Base-by-base conservation (phyloP, 2,888 invertebrate species). In the Hanleya hanleyi region DNA sequence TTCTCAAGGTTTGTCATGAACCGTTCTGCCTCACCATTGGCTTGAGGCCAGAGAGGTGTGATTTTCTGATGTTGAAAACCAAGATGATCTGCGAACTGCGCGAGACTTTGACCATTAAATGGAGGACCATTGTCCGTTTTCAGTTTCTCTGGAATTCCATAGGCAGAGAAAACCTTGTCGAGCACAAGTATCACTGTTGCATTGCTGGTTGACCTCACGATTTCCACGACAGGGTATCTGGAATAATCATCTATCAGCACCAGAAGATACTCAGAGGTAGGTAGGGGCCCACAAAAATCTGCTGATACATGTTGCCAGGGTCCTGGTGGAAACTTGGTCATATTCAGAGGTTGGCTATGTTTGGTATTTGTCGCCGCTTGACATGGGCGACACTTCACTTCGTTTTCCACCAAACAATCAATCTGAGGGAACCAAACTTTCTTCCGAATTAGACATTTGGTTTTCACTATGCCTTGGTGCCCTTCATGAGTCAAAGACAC, bases 371-470 rank as follows among this genome's bases (percentile, higher is more conserved):
- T 73, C 22, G 72, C 36, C n/a, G 73, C 76, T 72, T 70, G 71
- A 38, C 79, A 79, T 15, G 74, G 37, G 41, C 64, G 38, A 57
- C 75, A 76, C 12, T 36, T 26, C 66, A 29, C 32, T 18, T 33
- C 26, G 7, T 62, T 7, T 66, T 82, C 81, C 9, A 78, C 80
- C 50, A 75, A 41, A 41, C 67, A 50, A 69, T 83, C 79, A 4
- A 81, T 78, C 7, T 74, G 70, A 26, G 81, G 78, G 50, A 81
- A 84, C 81, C 78, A 84, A 9, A 83, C 79, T 32, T 81, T 83
- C 22, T 37, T 37, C 38, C 80, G 62, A 12, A 82, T 51, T 9
- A 81, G 67, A 64, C 68, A 65, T 74, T 81, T 84, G 1, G 80
- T 82, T 51, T 75, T 75, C 18, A 78, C 77, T n/a, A 80, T 70